A percentile compares a stretch with the other conserved stretches of the same genome.
phyloP scores from a whole-genome alignment of 2,113 vertebrate species.

The Dunckerocampus dactyliophorus region DNA sequence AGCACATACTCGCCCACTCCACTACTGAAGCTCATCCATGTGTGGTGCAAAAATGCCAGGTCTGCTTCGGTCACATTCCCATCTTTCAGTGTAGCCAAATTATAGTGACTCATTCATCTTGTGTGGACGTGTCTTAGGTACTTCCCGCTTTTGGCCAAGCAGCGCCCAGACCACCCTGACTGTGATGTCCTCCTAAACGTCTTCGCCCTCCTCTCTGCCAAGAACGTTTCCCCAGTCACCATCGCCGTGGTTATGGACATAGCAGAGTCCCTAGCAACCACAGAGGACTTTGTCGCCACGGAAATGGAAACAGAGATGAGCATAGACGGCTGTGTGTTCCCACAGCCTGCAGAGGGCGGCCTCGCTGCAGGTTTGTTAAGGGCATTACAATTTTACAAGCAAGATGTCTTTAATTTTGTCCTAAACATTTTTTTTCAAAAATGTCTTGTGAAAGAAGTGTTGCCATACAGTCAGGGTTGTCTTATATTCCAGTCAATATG shows the following conservation, averaged over 20 bases:
- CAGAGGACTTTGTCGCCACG: constrained; percentile 78
- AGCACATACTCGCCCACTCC: constrained; percentile 90
- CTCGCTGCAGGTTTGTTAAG: constrained; percentile 66
- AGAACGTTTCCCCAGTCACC: constrained; percentile 78
- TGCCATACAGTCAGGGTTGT: not conserved
- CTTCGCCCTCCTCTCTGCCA: constrained; percentile 84
- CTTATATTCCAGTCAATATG: too few relatives aligned
- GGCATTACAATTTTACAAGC: not conserved
- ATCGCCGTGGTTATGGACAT: constrained; percentile 84
- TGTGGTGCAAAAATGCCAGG: constrained; percentile 91
- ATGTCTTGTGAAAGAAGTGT: too few relatives aligned
- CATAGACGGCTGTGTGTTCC: constrained; percentile 70
- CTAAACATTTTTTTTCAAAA: too few relatives aligned
- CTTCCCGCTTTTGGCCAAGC: constrained; percentile 88
- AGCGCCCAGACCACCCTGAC: constrained; percentile 78
- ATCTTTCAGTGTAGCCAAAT: not conserved
- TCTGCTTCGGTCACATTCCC: constrained; percentile 34
- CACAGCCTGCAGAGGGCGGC: constrained; percentile 48
- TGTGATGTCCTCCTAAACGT: constrained; percentile 83
- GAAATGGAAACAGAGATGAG: constrained; percentile 69
- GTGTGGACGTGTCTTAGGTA: constrained; percentile 70
- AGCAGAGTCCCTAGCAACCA: constrained; percentile 79
- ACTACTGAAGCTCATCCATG: constrained; percentile 86
- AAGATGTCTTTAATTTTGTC: not conserved
- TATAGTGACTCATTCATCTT: not conserved